Conservation (phyloP, 2,113 vertebrate genomes). For the Siniperca chuatsi region DNA sequence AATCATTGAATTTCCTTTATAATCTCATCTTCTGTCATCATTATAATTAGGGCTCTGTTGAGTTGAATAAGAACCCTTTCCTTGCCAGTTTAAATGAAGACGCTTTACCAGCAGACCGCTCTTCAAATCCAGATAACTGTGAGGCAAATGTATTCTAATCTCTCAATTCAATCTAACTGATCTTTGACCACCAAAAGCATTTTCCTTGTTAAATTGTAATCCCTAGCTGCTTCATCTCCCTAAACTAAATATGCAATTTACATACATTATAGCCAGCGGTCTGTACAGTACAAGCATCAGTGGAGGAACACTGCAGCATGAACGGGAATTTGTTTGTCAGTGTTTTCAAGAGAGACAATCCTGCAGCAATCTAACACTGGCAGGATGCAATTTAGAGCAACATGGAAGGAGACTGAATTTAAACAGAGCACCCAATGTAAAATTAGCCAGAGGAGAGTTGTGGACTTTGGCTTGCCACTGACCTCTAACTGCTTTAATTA, state of each 20-base stretch:
- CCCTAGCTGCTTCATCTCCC: conserved; percentile 75
- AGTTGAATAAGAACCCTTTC: conserved; percentile 68
- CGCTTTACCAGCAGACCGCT: conserved; percentile 64
- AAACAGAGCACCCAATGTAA: conserved; percentile 58
- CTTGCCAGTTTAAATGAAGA: conserved; percentile 64
- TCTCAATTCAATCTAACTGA: conserved; percentile 83
- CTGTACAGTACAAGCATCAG: conserved; percentile 46
- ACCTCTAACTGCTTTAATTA: conserved; percentile 80
- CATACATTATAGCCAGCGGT: conserved; percentile 76
- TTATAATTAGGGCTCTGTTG: conserved; percentile 63
- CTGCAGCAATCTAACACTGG: conserved; percentile 71
- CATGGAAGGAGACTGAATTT: conserved; percentile 66
- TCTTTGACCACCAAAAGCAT: conserved; percentile 80
- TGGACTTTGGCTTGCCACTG: conserved; percentile 70
- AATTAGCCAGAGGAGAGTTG: conserved; percentile 73
- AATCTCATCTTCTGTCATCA: conserved; percentile 57
- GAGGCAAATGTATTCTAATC: conserved; percentile 79
- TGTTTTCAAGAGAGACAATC: conserved; percentile 64
- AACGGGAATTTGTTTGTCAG: conserved; percentile 59
- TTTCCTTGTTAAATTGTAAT: conserved; percentile 79
- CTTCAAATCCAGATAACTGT: conserved; percentile 73
- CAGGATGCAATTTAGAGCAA: conserved; percentile 75
- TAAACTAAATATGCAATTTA: conserved; percentile 82
- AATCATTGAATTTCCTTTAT: conserved; percentile 47
- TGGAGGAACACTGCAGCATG: conserved; percentile 42